Evolutionary conservation across 1,140 invertebrate species (phyloP), one percentile per base, ranked within the genome.

Genomic region (Eubasilissa regina): DNA sequence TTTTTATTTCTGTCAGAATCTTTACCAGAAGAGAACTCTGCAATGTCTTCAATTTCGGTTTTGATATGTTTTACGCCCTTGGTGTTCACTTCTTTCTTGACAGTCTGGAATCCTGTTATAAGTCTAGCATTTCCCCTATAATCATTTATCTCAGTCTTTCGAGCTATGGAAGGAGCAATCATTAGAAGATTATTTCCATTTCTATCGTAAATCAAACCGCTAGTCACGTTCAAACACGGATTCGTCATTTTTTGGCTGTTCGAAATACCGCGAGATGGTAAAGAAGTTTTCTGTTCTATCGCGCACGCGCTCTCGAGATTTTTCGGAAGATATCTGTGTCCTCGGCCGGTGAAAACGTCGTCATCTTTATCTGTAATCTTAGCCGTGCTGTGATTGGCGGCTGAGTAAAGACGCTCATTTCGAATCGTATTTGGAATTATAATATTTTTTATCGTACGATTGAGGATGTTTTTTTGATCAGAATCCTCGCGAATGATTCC

Each of bases 101-200:
- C 8, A 35, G 25, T 60, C 35, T 74, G 62, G 21, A 73, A 25
- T 4, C 75, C 62, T 13, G 56, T 56, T 60, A 55, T 25, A 13
- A 80, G 48, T 15, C 79, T 79, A 6, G 78, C 19, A 68, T 73
- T 79, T 15, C 58, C 64, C 45, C 58, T 51, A 72, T 66, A 78
- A 62, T 81, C 81, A 25, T 56, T 77, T 45, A 53, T 75, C 48
- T 80, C 80, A 43, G 74, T 70, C 53, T 85, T 83, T 44, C 84
- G 81, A 0, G 84, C 84, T 13, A 78, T 81, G 70, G 83, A 83
- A 0, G 92, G 90, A 0, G 91, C 92, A 11, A 93, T 93, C 91
- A 93, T 93, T 48, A 93, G 76, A 6, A 93, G 83, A 85, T 92
- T 92, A 79, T 92, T 93, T 0, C 92, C 90, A 84, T 93, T 93